A percentile compares a stretch with the other conserved stretches of the same genome.
Evolutionary conservation across 1,140 invertebrate species (phyloP).

Genomic region (Caenorhabditis remanei): DNA sequence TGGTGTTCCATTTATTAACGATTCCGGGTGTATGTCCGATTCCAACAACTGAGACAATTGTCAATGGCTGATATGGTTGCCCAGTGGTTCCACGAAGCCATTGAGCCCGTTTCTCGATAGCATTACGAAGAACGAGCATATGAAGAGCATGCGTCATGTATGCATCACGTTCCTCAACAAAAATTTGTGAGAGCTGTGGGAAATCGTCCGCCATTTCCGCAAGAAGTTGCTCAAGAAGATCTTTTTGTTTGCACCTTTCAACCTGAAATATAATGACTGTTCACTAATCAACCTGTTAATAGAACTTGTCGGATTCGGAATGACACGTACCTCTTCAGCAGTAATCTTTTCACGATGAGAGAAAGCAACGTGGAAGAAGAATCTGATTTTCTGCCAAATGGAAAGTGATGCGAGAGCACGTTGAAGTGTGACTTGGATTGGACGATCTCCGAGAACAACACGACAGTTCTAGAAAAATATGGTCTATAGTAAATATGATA

Average conservation of each 20-base stretch:
- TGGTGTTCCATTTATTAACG: constrained; percentile 68
- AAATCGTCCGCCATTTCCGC: constrained; percentile 91
- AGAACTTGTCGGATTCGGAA: background rate
- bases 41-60: constrained; percentile 75
- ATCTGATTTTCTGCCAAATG: constrained; percentile 72
- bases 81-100: constrained; percentile 62
- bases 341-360: constrained; percentile 71
- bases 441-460: constrained; percentile 76
- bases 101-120: constrained; percentile 69
- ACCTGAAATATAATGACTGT: constrained; percentile 62
- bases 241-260: constrained; percentile 79
- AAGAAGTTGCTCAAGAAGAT: constrained; percentile 90
- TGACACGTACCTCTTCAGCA: constrained; percentile 62
- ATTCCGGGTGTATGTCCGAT: constrained; percentile 76
- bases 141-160: constrained; percentile 72
- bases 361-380: constrained; percentile 72
- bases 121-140: constrained; percentile 65
- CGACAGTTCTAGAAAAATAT: constrained; percentile 65
- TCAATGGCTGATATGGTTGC: constrained; percentile 66
- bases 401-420: constrained; percentile 71
- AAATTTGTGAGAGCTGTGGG: constrained; percentile 89
- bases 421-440: constrained; percentile 75
- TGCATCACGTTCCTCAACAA: constrained; percentile 90
- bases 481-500: background rate
- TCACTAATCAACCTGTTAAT: background rate